Conservation (phyloP, 2,888 invertebrate genomes). For the Platycheirus albimanus region DNA sequence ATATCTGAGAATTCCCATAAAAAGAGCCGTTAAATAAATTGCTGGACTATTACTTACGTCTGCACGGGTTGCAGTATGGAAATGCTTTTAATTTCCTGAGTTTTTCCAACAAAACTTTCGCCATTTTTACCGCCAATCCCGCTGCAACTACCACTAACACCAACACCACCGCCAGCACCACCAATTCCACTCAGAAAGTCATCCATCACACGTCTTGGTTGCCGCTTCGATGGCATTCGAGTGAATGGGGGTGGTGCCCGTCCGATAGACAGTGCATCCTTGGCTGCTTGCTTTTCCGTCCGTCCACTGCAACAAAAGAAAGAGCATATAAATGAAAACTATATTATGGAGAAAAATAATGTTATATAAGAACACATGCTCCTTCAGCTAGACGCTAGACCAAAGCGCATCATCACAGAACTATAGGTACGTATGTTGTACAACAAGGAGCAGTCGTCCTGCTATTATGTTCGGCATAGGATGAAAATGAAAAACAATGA, state of each 20-base stretch:
- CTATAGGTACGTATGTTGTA: too few species aligned
- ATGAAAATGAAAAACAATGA: slow-evolving; percentile 7
- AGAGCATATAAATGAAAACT: slow-evolving; percentile 19
- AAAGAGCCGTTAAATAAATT: slow-evolving; percentile 72
- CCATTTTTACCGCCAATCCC: slow-evolving; percentile 83
- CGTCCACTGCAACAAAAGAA: slow-evolving; percentile 84
- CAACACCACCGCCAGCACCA: slow-evolving; percentile 86
- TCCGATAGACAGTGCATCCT: slow-evolving; percentile 82
- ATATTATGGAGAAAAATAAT: slow-evolving; percentile 35
- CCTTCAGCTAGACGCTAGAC: too few species aligned
- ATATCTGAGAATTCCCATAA: slow-evolving; percentile 68
- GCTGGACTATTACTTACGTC: slow-evolving; percentile 81
- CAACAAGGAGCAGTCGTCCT: not conserved
- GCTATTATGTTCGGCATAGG: not conserved
- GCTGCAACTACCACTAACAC: slow-evolving; percentile 86
- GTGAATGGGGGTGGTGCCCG: slow-evolving; percentile 89
- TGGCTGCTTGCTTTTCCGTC: slow-evolving; percentile 84
- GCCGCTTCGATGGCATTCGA: slow-evolving; percentile 90
- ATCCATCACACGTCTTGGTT: slow-evolving; percentile 87
- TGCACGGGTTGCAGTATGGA: slow-evolving; percentile 85
- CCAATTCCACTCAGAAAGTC: slow-evolving; percentile 85
- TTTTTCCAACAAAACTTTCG: slow-evolving; percentile 79
- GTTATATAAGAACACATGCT: slow-evolving; percentile 59
- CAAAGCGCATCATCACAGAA: too few species aligned
- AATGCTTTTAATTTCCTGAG: slow-evolving; percentile 83